Conservation (phyloP, 2,113 vertebrate genomes). For the Zosterops borbonicus region DNA sequence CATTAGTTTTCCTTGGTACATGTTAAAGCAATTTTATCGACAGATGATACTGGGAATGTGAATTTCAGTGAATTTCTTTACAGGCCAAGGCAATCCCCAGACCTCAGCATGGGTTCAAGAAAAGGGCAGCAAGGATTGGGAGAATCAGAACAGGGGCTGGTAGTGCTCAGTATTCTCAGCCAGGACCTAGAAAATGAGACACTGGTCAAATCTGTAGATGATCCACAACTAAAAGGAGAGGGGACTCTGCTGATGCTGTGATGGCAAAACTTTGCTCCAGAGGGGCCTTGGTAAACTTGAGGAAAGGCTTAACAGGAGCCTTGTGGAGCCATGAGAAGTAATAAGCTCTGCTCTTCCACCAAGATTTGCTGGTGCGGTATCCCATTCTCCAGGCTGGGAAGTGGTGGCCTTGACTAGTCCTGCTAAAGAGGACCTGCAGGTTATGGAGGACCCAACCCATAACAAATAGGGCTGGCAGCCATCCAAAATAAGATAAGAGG, state of each 20-base stretch:
- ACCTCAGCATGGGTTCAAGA: not conserved
- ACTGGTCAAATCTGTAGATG: not conserved
- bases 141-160: not conserved
- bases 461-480: not conserved
- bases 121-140: not conserved
- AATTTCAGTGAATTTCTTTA: not conserved
- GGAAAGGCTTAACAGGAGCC: not conserved
- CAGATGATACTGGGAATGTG: not conserved
- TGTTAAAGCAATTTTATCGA: not conserved
- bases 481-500: not conserved
- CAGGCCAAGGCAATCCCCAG: not conserved
- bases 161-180: not conserved
- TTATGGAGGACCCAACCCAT: not conserved
- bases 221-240: not conserved
- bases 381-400: not conserved
- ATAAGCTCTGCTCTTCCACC: not conserved
- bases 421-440: not conserved
- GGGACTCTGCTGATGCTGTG: not conserved
- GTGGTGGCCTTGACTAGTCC: not conserved
- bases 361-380: not conserved
- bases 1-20: not conserved
- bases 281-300: not conserved
- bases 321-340: not conserved
- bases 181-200: not conserved
- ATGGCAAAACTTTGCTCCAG: not conserved